A percentile compares a stretch with the other conserved stretches of the same genome.
phyloP scores from a whole-genome alignment of 2,888 invertebrate species.

The Plagodis pulveraria region DNA sequence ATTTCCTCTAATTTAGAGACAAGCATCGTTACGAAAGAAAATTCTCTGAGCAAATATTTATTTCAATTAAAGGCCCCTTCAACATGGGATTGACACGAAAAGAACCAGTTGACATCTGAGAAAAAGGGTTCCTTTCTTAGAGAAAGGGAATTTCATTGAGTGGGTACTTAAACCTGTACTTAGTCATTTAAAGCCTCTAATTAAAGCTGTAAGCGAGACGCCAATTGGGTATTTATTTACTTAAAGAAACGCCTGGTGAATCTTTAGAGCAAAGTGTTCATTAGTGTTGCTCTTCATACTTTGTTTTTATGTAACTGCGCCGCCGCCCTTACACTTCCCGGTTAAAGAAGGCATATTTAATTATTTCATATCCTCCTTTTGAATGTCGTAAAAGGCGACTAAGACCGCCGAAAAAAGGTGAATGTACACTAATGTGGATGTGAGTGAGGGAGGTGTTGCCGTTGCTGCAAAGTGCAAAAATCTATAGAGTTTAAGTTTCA shows the following conservation, averaged over 20 bases:
- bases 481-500: too few species aligned
- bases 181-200: slow-evolving; percentile 68
- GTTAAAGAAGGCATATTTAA: too few species aligned
- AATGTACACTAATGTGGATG: too few species aligned
- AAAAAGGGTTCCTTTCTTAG: slow-evolving; percentile 65
- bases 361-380: too few species aligned
- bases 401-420: too few species aligned
- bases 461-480: too few species aligned
- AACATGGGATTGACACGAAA: slow-evolving; percentile 72
- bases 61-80: slow-evolving; percentile 70
- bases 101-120: slow-evolving; percentile 69
- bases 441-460: too few species aligned
- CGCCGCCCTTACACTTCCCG: too few species aligned
- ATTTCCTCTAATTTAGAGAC: slow-evolving; percentile 50
- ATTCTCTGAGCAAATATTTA: slow-evolving; percentile 77
- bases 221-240: slow-evolving; percentile 58
- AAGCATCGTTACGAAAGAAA: slow-evolving; percentile 61
- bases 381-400: too few species aligned
- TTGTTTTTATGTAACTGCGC: too few species aligned
- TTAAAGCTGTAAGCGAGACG: slow-evolving; percentile 59
- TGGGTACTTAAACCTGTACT: slow-evolving; percentile 59
- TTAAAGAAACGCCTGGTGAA: slow-evolving; percentile 7
- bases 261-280: too few species aligned
- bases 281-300: too few species aligned
- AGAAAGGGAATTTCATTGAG: slow-evolving; percentile 64